Conservation (phyloP, 2,888 invertebrate species). For the Pedicia rivosa region DNA sequence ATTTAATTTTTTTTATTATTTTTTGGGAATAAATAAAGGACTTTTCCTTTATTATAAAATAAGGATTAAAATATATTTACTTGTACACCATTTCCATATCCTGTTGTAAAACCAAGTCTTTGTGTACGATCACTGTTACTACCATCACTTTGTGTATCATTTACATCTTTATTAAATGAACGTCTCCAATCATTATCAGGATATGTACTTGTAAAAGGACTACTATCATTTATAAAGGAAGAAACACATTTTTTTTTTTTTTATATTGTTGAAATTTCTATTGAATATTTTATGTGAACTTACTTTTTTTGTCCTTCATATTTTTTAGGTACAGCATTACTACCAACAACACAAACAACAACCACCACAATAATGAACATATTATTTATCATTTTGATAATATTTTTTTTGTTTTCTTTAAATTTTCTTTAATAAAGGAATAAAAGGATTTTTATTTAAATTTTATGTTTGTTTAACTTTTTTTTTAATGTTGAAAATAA, state of each 20-base stretch:
- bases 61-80: not conserved
- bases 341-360: not conserved
- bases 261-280: too few relatives aligned
- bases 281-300: not conserved
- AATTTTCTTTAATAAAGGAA: too few relatives aligned
- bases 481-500: too few relatives aligned
- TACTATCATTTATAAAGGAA: too few relatives aligned
- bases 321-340: not conserved
- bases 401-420: too few relatives aligned
- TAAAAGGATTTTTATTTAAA: too few relatives aligned
- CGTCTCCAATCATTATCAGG: slow-evolving; percentile 22
- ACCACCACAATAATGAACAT: not conserved
- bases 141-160: slow-evolving; percentile 14
- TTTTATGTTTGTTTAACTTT: too few relatives aligned
- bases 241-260: too few relatives aligned
- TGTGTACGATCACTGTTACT: slow-evolving; percentile 26
- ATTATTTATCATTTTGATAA: slow-evolving; percentile 2
- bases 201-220: not conserved
- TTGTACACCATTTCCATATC: slow-evolving; percentile 20
- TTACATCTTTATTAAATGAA: slow-evolving; percentile 19
- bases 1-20: too few relatives aligned
- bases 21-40: slow-evolving; percentile 3
- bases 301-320: not conserved
- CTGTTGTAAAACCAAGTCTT: slow-evolving; percentile 27
- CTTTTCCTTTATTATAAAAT: not conserved